Evolutionary conservation across 2,113 vertebrate genomes (phyloP), one percentile per base, ranked within the genome.

Genomic region (Saimiri boliviensis): DNA sequence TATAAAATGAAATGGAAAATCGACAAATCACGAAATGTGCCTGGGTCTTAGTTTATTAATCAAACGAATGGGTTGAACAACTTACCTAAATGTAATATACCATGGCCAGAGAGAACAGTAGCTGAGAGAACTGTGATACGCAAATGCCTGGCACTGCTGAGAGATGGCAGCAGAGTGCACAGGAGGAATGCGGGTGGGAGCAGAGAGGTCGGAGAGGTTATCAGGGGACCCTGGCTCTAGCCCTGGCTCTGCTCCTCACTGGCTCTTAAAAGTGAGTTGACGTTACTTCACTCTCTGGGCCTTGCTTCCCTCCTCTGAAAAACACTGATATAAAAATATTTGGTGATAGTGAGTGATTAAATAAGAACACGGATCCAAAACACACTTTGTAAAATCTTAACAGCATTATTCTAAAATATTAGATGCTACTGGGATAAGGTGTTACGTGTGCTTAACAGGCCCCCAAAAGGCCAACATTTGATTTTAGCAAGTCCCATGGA

Each of bases 1-100:
- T 80, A 84, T 52, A 94, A 94, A 79, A 86, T 60, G 32, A 94
- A 96, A 70, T 68, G 40, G 30, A 79, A 94, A 96, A 73, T 74
- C 35, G 85, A 94, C 32, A 87, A 90, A 40, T 63, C 91, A 86
- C 40, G 63, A 47, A 92, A 30, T 76, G 49, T 73, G 14, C 27
- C 58, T 32, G 42, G 73, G 40, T 32, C 58, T 97, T 70, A 40
- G 45, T 73, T 88, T 97, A 94, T 87, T n/a, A 71, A 85, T 73
- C 85, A 77, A 81, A 89, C 49, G 87, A 94, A 89, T 60, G 66
- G 83, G 81, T 74, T 32, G 63, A 89, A 76, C 37, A 71, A 58
- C 4, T 80, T 79, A 91, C 47, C 40, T 91, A 40, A 84, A 77
- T 81, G 66, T 96, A 84, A 95, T 47, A 42, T 14, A 68, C 74